These are phyloP conservation scores for Vespertilio murinus DNA, from an alignment of 2,797 vertebrate species.

Conservation along the genomic window DNA sequence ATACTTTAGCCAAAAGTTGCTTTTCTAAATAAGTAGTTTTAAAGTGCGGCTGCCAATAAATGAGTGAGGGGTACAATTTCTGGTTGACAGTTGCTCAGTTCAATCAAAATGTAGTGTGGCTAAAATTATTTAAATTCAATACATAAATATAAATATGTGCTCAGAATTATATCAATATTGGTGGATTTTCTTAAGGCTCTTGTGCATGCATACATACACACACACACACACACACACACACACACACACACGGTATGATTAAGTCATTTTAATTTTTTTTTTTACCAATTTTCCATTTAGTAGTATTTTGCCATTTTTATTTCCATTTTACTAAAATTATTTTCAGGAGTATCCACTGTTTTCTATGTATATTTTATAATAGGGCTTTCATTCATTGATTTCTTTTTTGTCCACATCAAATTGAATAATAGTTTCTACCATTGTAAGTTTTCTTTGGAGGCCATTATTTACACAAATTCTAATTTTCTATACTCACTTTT, in stretches of 20 bases:
- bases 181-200: background rate
- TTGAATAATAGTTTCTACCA: background rate
- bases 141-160: background rate
- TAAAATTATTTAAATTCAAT: background rate
- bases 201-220: accelerated
- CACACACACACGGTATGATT: background rate
- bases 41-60: background rate
- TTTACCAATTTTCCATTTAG: background rate
- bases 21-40: background rate
- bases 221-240: too few relatives aligned
- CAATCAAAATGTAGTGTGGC: background rate
- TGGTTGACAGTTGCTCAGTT: background rate
- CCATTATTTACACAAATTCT: background rate
- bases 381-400: background rate
- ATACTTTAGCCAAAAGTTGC: background rate
- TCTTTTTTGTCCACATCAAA: background rate
- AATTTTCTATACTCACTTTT: background rate
- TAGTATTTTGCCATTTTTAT: background rate
- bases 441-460: background rate
- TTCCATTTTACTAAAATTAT: constrained; percentile 24
- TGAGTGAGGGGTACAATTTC: constrained; percentile 21
- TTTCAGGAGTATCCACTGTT: background rate
- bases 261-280: background rate
- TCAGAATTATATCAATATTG: background rate
- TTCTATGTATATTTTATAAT: background rate